Base-by-base conservation (phyloP, 2,888 invertebrate species). In the Xanthia togata region DNA sequence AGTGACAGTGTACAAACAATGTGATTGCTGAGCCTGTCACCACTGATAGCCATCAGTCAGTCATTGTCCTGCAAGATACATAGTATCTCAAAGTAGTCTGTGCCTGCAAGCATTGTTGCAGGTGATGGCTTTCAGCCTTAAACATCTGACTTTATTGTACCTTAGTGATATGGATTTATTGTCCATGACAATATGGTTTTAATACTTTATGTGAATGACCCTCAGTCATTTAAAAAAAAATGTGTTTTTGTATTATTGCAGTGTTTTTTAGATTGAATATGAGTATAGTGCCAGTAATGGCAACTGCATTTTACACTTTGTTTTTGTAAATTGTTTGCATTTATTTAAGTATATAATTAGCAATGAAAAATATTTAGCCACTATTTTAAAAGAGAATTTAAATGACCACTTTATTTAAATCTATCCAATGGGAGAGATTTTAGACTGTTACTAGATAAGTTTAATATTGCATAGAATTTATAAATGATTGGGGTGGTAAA, bases 1-100 rank as follows among this genome's bases (percentile, higher is more conserved):
- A 55, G 31, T 38, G 26, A 14, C 44, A 63, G 62, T 73, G 50
- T n/a, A 5, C 35, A 38, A 35, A 38, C 50, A 57, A 62, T 38
- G 11, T 41, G 41, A 55, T 31, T 12, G 31, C 53, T 31, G n/a
- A 55, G 55, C 12, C 20, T 69, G 38, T 44, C 31, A 59, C 12
- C 31, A 55, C n/a, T 70, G 78, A 82, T 82, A 75, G 59, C 35
- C 5, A 78, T 78, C 64, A 55, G n/a, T 63, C 14, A 44, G 26
- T 35, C 44, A 73, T 78, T 82, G 73, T 70, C 9, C 20, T 59
- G 26, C 23, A 0, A n/a, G 31, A n/a, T n/a, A n/a, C n/a, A n/a
- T n/a, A n/a, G n/a, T n/a, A n/a, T n/a, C n/a, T n/a, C n/a, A n/a
- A n/a, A n/a, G n/a, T n/a, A n/a, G n/a, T n/a, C n/a, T n/a, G n/a